Conservation (phyloP, 1,140 invertebrate genomes). For the Himalopsyche phryganea region DNA sequence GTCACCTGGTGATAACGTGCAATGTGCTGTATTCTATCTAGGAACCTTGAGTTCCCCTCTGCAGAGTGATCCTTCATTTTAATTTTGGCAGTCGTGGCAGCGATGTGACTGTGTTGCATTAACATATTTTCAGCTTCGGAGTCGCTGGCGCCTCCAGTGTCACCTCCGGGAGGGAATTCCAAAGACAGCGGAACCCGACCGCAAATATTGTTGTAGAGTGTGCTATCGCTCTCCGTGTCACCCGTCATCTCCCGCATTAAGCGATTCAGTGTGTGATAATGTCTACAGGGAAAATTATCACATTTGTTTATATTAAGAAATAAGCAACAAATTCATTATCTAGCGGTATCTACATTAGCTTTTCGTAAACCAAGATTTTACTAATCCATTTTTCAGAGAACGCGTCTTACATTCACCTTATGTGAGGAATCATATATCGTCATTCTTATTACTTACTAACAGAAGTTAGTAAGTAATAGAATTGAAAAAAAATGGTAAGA, state of each 20-base stretch:
- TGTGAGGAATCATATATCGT: no score
- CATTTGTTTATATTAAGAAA: no score
- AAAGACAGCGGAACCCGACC: slow-evolving; percentile 13
- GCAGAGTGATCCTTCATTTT: slow-evolving; percentile 24
- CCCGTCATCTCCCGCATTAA: slow-evolving; percentile 33
- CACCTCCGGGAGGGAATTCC: slow-evolving; percentile 9
- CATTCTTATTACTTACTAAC: no score
- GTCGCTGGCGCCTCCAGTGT: slow-evolving; percentile 6
- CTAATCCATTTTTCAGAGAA: no score
- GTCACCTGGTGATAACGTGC: slow-evolving; percentile 32
- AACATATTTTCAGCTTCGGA: slow-evolving; percentile 17
- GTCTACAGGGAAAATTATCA: slow-evolving; percentile 33
- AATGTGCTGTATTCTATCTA: slow-evolving; percentile 26
- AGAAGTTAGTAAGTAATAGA: no score
- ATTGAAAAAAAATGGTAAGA: no score
- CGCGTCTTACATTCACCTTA: no score
- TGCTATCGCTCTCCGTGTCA: slow-evolving; percentile 26
- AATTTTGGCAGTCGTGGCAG: slow-evolving; percentile 26
- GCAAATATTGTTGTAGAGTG: slow-evolving; percentile 10
- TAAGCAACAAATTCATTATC: no score
- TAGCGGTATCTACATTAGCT: no score
- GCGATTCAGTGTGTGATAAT: slow-evolving; percentile 41
- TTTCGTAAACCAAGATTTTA: no score
- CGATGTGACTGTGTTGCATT: slow-evolving; percentile 22
- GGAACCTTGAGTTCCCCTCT: slow-evolving; percentile 19